phyloP scores from a whole-genome alignment of 2,888 invertebrate species.

The Callosobruchus maculatus region DNA sequence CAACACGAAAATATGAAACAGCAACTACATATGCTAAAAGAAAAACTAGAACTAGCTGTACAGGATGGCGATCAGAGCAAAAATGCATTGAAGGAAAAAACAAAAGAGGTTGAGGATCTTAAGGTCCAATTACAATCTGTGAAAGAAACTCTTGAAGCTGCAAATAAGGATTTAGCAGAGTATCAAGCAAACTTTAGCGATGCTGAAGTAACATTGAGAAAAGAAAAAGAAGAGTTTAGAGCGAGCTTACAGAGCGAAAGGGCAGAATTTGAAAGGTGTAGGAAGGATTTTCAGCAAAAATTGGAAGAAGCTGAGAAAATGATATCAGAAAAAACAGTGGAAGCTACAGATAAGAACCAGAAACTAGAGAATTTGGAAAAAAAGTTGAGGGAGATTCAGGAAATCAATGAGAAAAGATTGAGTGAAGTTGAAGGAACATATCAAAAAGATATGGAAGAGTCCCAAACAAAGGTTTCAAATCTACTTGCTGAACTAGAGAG shows the following conservation, averaged over 20 bases:
- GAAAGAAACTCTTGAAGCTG: conserved; percentile 38
- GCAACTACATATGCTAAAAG: background rate
- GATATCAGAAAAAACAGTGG: conserved; percentile 10
- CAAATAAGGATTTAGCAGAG: conserved; percentile 40
- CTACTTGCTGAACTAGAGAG: background rate
- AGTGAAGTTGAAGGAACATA: background rate
- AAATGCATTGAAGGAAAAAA: conserved; percentile 10
- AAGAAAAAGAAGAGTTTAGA: conserved; percentile 43
- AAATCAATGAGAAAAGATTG: conserved; percentile 1
- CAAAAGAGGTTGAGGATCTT: conserved; percentile 31
- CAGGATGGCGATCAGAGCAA: background rate
- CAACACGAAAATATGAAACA: background rate
- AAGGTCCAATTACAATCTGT: conserved; percentile 42
- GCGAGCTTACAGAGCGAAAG: conserved; percentile 41
- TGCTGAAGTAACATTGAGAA: conserved; percentile 36
- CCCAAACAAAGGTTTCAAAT: background rate
- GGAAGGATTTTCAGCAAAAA: conserved; percentile 41
- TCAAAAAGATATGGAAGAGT: background rate
- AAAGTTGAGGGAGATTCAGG: conserved; percentile 7
- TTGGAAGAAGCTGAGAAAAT: conserved; percentile 36
- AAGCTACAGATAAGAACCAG: conserved; percentile 2
- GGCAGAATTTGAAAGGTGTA: conserved; percentile 40
- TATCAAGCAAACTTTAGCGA: conserved; percentile 40
- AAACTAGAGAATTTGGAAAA: conserved; percentile 12
- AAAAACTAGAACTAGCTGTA: background rate